Conservation (phyloP, 1,140 invertebrate species). For the Chlorops oryzae region DNA sequence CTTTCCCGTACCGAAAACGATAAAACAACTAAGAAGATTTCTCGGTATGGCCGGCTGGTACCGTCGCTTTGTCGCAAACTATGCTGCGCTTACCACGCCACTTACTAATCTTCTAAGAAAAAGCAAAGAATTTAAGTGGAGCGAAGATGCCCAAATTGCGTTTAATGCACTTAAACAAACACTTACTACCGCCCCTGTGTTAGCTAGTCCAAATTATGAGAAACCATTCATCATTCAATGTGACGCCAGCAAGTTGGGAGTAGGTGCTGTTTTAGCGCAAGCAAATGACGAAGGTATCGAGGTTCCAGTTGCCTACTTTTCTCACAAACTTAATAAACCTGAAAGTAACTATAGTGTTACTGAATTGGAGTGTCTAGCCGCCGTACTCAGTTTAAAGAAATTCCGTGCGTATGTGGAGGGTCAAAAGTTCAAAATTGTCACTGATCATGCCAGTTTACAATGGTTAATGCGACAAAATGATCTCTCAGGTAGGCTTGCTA, state of each 20-base stretch:
- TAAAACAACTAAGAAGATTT: constrained; percentile 9
- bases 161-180: constrained; percentile 4
- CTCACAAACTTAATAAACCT: constrained; percentile 14
- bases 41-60: constrained; percentile 19
- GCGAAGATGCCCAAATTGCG: constrained; percentile 3
- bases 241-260: constrained; percentile 9
- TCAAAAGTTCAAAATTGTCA: too few relatives aligned
- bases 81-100: not conserved
- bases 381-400: too few relatives aligned
- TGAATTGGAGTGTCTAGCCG: too few relatives aligned
- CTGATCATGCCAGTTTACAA: too few relatives aligned
- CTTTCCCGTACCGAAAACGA: constrained; percentile 3
- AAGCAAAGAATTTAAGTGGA: constrained; percentile 11
- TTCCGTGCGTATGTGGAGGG: too few relatives aligned
- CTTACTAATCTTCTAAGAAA: constrained; percentile 1
- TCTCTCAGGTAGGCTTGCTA: too few relatives aligned
- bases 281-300: constrained; percentile 6
- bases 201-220: constrained; percentile 10
- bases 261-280: constrained; percentile 10
- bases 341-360: constrained; percentile 27
- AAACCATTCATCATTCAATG: constrained; percentile 14
- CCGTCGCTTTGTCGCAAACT: constrained; percentile 9
- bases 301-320: constrained; percentile 33
- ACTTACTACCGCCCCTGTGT: constrained; percentile 12
- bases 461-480: too few relatives aligned